Percentiles rank a stretch among this genome's conserved stretches.
Conservation (phyloP, 2,888 invertebrate species). For the Epicampocera succincta region DNA sequence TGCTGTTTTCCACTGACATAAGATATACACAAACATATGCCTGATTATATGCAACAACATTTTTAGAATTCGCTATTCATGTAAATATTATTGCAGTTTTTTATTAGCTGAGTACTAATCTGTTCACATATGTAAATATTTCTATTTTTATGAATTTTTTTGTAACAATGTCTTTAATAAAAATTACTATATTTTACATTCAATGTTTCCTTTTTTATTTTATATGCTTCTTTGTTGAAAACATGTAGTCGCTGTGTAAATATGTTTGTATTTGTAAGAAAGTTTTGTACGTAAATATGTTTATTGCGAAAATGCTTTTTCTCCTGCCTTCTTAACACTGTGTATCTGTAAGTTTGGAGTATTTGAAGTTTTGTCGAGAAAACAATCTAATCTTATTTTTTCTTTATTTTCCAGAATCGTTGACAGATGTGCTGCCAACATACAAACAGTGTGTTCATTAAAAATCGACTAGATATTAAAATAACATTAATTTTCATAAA, state of each 20-base stretch:
- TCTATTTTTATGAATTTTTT: background rate
- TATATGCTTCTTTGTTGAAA: no score
- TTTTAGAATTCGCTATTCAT: no score
- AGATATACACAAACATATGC: no score
- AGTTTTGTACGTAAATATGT: background rate
- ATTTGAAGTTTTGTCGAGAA: background rate
- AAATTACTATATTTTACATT: background rate
- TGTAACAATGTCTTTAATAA: no score
- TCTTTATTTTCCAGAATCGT: slow-evolving; percentile 62
- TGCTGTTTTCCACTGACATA: no score
- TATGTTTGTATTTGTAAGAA: background rate
- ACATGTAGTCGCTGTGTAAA: slow-evolving; percentile 5
- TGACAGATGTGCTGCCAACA: slow-evolving; percentile 54
- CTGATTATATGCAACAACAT: no score
- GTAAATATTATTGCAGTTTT: no score
- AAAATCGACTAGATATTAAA: slow-evolving; percentile 12
- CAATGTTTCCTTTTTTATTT: background rate
- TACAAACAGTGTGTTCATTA: slow-evolving; percentile 52
- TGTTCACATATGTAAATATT: background rate
- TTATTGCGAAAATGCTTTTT: background rate
- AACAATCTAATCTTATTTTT: slow-evolving; percentile 12
- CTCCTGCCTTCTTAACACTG: background rate
- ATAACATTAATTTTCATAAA: slow-evolving; percentile 10
- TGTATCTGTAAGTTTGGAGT: slow-evolving; percentile 26
- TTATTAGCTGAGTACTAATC: slow-evolving; percentile 24